These are phyloP conservation scores for Glossosoma conforme DNA, from an alignment of 1,140 invertebrate species.

Conservation along the genomic window DNA sequence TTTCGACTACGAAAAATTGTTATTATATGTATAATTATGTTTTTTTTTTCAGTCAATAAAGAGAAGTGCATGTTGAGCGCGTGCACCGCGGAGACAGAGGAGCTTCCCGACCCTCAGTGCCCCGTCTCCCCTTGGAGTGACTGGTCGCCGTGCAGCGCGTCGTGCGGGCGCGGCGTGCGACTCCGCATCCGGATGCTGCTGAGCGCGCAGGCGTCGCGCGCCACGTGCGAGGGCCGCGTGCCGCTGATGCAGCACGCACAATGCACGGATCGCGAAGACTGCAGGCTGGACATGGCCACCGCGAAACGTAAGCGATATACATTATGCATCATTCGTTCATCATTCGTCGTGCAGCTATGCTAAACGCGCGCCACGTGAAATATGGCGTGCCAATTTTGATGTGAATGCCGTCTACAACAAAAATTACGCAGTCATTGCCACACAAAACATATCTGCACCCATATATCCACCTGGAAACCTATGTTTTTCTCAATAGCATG, in stretches of 20 bases:
- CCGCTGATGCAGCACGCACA: conserved; percentile 61
- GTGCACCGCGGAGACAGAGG: conserved; percentile 52
- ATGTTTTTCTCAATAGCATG: too few relatives aligned
- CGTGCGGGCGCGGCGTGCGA: conserved; percentile 71
- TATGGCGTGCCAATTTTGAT: too few relatives aligned
- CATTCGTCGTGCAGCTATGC: too few relatives aligned
- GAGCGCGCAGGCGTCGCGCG: conserved; percentile 56
- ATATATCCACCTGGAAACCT: too few relatives aligned
- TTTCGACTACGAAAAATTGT: too few relatives aligned
- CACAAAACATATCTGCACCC: too few relatives aligned
- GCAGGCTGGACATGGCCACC: conserved; percentile 63
- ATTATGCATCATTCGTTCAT: too few relatives aligned
- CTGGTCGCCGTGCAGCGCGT: conserved; percentile 74
- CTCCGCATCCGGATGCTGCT: conserved; percentile 66
- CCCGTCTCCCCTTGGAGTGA: conserved; percentile 67
- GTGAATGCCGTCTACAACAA: too few relatives aligned
- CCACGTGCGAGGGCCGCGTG: conserved; percentile 55
- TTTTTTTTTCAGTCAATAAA: conserved; percentile 55
- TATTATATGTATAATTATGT: conserved; percentile 10
- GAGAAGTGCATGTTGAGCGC: conserved; percentile 68
- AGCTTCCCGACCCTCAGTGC: conserved; percentile 56
- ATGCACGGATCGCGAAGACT: conserved; percentile 61
- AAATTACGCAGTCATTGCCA: too few relatives aligned
- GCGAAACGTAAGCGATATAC: conserved; percentile 69
- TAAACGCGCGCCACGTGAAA: too few relatives aligned